Evolutionary conservation across 2,888 invertebrate genomes (phyloP).

Genomic region (Chelonus formosanus): DNA sequence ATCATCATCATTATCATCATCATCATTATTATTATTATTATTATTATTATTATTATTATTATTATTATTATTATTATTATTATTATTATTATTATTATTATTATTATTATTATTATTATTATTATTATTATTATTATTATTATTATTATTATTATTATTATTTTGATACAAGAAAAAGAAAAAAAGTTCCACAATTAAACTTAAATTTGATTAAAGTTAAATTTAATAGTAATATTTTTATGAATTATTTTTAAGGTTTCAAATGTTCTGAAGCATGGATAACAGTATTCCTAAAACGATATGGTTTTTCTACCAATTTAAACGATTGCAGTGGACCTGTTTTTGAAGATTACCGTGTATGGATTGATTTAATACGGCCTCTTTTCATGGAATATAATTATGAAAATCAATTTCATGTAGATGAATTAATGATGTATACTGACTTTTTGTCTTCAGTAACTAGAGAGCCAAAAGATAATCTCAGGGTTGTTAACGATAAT

Average conservation of each 20-base stretch:
- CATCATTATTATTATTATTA: too few relatives aligned
- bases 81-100: too few relatives aligned
- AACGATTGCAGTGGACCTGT: conserved; percentile 43
- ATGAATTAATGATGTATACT: conserved; percentile 52
- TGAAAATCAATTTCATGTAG: conserved; percentile 51
- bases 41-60: too few relatives aligned
- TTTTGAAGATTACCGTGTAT: conserved; percentile 49
- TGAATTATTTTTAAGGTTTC: conserved; percentile 41
- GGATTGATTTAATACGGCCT: conserved; percentile 51
- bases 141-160: not conserved
- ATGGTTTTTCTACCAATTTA: conserved; percentile 46
- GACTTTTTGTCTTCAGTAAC: conserved; percentile 40
- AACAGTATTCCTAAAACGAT: conserved; percentile 48
- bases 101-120: too few relatives aligned
- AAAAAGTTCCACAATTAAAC: too few relatives aligned
- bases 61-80: too few relatives aligned
- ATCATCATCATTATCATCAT: too few relatives aligned
- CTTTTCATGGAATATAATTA: conserved; percentile 48
- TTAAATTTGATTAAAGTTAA: too few relatives aligned
- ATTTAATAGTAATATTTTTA: too few relatives aligned
- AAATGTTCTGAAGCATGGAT: conserved; percentile 52
- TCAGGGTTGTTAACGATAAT: not conserved
- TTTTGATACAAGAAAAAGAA: too few relatives aligned
- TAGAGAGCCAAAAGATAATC: not conserved
- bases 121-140: too few relatives aligned